These are phyloP conservation scores for Rosalia funebris DNA, from an alignment of 2,888 invertebrate species.

Conservation along the genomic window DNA sequence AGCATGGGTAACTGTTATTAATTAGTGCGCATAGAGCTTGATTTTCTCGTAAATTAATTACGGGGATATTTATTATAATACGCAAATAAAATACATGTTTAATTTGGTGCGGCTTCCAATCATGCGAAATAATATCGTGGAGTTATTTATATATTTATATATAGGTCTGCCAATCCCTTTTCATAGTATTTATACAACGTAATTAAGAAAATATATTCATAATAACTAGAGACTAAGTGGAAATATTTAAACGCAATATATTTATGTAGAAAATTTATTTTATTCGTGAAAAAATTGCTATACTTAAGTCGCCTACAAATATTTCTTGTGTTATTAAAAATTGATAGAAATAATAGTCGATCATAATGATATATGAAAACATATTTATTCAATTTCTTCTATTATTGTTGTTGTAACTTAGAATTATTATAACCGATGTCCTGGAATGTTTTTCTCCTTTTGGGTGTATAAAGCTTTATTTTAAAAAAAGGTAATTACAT, in stretches of 20 bases:
- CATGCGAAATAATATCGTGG: neutral
- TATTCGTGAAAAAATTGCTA: neutral
- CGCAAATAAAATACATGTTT: neutral
- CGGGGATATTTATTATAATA: neutral
- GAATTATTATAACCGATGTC: too few species aligned
- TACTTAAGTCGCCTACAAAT: too few species aligned
- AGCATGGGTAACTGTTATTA: conserved; percentile 31
- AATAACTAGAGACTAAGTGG: neutral
- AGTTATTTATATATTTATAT: neutral
- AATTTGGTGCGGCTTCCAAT: neutral
- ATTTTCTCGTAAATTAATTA: conserved; percentile 8
- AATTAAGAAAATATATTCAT: neutral
- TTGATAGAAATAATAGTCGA: too few species aligned
- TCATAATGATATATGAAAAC: too few species aligned
- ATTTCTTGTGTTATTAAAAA: too few species aligned
- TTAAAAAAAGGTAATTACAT: too few species aligned
- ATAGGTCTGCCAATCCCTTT: neutral
- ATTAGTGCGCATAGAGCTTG: conserved; percentile 24
- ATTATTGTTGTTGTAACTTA: too few species aligned
- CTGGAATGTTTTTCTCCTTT: too few species aligned
- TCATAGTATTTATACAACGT: neutral
- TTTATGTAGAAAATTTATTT: neutral
- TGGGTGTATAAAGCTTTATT: too few species aligned
- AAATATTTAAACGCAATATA: neutral
- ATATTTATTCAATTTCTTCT: too few species aligned